phyloP scores from a whole-genome alignment of 2,113 vertebrate species.

The Megaceryle maxima region DNA sequence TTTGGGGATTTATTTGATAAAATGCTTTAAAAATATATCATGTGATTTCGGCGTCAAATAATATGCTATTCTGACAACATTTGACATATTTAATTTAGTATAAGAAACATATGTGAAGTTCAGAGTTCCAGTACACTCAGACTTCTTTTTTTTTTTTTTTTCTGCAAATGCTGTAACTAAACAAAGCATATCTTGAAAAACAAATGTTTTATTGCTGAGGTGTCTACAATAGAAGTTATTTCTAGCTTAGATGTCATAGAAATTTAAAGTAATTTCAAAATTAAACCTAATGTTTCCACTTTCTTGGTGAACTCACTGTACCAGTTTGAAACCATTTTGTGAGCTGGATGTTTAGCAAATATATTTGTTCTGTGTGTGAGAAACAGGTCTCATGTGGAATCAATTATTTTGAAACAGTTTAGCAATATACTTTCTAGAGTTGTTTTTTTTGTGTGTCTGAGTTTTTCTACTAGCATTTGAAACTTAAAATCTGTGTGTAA shows the following conservation, averaged over 20 bases:
- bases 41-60: not conserved
- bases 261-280: conserved; percentile 34
- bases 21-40: not conserved
- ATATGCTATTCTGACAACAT: not conserved
- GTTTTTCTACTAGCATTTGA: not conserved
- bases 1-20: not conserved
- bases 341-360: not conserved
- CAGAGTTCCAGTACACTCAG: not conserved
- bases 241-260: not conserved
- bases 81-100: not conserved
- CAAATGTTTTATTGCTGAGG: not conserved
- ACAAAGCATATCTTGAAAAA: not conserved
- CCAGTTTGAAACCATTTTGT: conserved; percentile 11
- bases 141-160: not conserved
- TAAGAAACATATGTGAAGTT: conserved; percentile 23
- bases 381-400: conserved; percentile 52
- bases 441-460: not conserved
- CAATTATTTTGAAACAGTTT: conserved; percentile 46
- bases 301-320: not conserved
- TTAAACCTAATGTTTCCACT: not conserved
- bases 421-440: not conserved
- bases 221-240: not conserved
- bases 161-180: not conserved
- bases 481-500: not conserved
- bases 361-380: conserved; percentile 20